Conservation (phyloP, 1,140 invertebrate species). For the Drosophila ercepeae region DNA sequence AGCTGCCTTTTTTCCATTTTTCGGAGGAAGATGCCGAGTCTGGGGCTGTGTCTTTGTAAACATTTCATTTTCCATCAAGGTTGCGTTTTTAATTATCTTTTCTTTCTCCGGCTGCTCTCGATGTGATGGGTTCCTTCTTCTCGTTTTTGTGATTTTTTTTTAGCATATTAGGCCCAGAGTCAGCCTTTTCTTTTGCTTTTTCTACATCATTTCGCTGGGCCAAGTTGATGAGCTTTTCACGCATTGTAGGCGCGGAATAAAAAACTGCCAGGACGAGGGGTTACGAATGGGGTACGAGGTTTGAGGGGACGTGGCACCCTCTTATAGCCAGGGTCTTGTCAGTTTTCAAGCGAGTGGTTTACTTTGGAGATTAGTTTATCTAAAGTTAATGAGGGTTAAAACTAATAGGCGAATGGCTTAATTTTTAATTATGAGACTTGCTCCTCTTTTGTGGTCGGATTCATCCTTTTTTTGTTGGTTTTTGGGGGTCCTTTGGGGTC, state of each 20-base stretch:
- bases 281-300: too few species aligned
- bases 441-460: slow-evolving; percentile 53
- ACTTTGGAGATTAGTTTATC: slow-evolving; percentile 82
- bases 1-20: slow-evolving; percentile 21
- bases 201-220: slow-evolving; percentile 72
- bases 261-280: slow-evolving; percentile 17
- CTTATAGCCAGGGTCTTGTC: background rate
- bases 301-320: background rate
- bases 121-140: slow-evolving; percentile 47
- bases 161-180: slow-evolving; percentile 66
- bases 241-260: slow-evolving; percentile 74
- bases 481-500: slow-evolving; percentile 25
- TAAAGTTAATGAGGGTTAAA: slow-evolving; percentile 83
- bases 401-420: slow-evolving; percentile 82
- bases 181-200: slow-evolving; percentile 28
- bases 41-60: slow-evolving; percentile 69
- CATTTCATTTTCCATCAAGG: slow-evolving; percentile 83
- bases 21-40: slow-evolving; percentile 7
- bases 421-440: slow-evolving; percentile 82
- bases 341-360: slow-evolving; percentile 42
- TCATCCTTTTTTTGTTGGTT: slow-evolving; percentile 26
- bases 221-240: slow-evolving; percentile 78
- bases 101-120: slow-evolving; percentile 71
- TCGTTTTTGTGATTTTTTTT: slow-evolving; percentile 38
- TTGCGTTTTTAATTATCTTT: slow-evolving; percentile 83